phyloP scores from a whole-genome alignment of 2,888 invertebrate genomes.

The Notodromas monacha region DNA sequence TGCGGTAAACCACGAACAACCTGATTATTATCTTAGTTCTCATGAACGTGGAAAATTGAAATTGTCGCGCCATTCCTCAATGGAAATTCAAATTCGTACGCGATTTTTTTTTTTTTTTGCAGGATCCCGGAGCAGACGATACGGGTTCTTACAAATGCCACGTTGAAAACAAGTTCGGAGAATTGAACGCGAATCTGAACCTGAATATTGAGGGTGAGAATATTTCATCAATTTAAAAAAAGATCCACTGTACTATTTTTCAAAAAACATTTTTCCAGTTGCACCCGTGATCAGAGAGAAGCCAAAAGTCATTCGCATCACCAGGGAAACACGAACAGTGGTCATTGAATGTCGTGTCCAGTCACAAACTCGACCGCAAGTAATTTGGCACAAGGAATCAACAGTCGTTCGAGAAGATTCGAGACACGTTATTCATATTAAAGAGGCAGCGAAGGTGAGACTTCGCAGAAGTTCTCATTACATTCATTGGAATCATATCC shows the following conservation, averaged over 20 bases:
- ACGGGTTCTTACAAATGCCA: constrained; percentile 94
- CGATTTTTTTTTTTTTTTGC: constrained; percentile 12
- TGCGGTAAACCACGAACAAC: too few species aligned
- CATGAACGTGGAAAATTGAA: too few species aligned
- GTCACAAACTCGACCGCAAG: constrained; percentile 66
- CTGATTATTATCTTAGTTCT: too few species aligned
- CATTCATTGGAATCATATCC: too few species aligned
- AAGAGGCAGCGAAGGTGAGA: constrained; percentile 39
- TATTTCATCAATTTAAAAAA: too few species aligned
- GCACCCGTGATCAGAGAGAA: constrained; percentile 23
- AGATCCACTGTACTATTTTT: constrained; percentile 1
- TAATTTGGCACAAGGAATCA: constrained; percentile 70
- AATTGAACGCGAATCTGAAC: constrained; percentile 82
- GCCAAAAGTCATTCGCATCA: constrained; percentile 59
- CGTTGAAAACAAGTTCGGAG: constrained; percentile 77
- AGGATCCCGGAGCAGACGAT: constrained; percentile 80
- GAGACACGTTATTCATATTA: constrained; percentile 37
- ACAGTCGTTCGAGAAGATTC: constrained; percentile 39
- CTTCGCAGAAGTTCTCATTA: too few species aligned
- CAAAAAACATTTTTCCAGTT: constrained; percentile 6
- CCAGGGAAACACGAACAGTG: constrained; percentile 66
- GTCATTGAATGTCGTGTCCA: constrained; percentile 73
- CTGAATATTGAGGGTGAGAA: constrained; percentile 76
- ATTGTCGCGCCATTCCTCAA: too few species aligned
- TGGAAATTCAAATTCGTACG: too few species aligned